phyloP scores from a whole-genome alignment of 2,797 vertebrate genomes.

The Brachymystax lenok region DNA sequence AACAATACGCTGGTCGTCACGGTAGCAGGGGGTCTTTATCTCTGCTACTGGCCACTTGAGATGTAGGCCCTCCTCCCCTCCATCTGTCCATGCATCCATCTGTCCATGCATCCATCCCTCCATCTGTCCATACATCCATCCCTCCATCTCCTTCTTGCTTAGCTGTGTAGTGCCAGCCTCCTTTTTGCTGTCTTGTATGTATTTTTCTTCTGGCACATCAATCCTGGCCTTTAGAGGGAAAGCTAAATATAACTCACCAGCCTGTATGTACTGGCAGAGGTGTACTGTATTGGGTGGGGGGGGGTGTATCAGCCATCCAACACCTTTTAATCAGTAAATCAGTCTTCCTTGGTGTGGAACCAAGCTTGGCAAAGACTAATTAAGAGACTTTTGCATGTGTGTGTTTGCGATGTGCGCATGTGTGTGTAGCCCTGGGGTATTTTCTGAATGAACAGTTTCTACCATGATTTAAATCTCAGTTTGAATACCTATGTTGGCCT shows the following conservation, averaged over 20 bases:
- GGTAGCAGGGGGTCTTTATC: constrained; percentile 41
- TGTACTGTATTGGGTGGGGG: constrained; percentile 1
- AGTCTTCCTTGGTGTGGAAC: constrained; percentile 19
- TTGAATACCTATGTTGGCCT: constrained; percentile 59
- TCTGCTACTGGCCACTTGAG: constrained; percentile 29
- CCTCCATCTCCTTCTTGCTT: constrained; percentile 1
- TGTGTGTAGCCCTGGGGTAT: constrained; percentile 59
- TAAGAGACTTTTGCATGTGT: constrained; percentile 35
- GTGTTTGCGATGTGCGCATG: constrained; percentile 4
- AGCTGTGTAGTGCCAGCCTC: neutral
- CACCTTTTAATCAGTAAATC: neutral
- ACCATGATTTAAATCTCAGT: constrained; percentile 68
- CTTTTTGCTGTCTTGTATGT: neutral
- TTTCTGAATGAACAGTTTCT: constrained; percentile 60
- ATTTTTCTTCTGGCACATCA: constrained; percentile 48
- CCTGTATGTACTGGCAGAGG: constrained; percentile 37
- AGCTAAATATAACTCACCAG: constrained; percentile 55
- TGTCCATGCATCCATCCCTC: neutral
- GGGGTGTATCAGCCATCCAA: neutral
- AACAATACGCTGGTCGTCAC: constrained; percentile 49
- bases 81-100: too few species aligned
- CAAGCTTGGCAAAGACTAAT: constrained; percentile 22
- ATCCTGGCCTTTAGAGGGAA: constrained; percentile 34
- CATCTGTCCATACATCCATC: neutral
- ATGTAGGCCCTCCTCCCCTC: constrained; percentile 11